Percentiles rank a stretch among this genome's conserved stretches.
Conservation (phyloP, 1,140 invertebrate species). For the Lepidurus arcticus region DNA sequence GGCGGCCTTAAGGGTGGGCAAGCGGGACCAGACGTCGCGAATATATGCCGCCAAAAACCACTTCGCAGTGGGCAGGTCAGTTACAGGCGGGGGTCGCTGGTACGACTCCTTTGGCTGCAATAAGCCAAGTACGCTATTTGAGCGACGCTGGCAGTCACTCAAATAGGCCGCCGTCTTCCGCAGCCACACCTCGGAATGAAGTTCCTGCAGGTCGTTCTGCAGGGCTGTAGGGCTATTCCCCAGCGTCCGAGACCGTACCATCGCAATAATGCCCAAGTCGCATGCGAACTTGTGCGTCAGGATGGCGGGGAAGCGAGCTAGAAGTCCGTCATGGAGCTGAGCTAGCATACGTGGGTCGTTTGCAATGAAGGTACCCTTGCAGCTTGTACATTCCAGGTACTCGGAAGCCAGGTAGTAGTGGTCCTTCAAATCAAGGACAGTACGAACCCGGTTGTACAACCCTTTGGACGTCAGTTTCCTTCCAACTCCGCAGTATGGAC, state of each 20-base stretch:
- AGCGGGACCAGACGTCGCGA: too few species aligned
- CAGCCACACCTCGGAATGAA: slow-evolving; percentile 23
- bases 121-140: background rate
- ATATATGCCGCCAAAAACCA: too few species aligned
- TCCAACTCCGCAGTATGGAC: background rate
- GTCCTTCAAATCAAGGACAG: too few species aligned
- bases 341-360: slow-evolving; percentile 20
- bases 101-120: too few species aligned
- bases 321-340: background rate
- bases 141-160: background rate
- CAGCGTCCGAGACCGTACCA: slow-evolving; percentile 23
- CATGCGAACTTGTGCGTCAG: slow-evolving; percentile 24
- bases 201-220: background rate
- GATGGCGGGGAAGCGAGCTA: slow-evolving; percentile 7
- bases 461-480: background rate
- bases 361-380: slow-evolving; percentile 15
- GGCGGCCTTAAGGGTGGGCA: too few species aligned
- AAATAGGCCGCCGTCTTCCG: slow-evolving; percentile 1
- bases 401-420: too few species aligned
- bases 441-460: background rate
- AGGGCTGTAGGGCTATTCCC: slow-evolving; percentile 26
- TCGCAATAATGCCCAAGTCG: slow-evolving; percentile 8
- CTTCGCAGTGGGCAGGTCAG: too few species aligned
- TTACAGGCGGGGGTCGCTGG: too few species aligned
- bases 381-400: background rate